phyloP scores from a whole-genome alignment of 2,888 invertebrate genomes.

The Nomada fucata region DNA sequence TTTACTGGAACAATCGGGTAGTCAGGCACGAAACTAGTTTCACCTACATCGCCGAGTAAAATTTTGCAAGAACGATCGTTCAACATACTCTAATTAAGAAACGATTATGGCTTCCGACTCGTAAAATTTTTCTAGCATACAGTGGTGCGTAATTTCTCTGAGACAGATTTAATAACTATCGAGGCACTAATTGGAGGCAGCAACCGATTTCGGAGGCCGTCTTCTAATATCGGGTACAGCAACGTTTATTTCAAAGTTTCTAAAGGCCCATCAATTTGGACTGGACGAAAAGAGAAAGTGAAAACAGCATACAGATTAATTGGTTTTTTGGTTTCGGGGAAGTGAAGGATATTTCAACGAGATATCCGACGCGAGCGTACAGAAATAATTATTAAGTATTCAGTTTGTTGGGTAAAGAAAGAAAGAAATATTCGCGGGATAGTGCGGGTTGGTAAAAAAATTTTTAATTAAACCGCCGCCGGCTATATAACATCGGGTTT shows the following conservation, averaged over 20 bases:
- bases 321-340: background rate
- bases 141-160: background rate
- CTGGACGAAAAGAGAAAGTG: background rate
- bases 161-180: background rate
- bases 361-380: background rate
- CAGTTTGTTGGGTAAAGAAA: background rate
- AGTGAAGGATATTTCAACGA: slow-evolving; percentile 1
- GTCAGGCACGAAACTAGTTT: slow-evolving; percentile 38
- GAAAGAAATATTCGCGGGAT: slow-evolving; percentile 3
- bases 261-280: background rate
- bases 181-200: background rate
- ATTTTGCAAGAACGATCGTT: slow-evolving; percentile 27
- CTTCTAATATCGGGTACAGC: too few relatives aligned
- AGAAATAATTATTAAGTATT: slow-evolving; percentile 22
- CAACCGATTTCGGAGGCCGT: too few relatives aligned
- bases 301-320: slow-evolving; percentile 10
- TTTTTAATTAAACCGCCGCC: slow-evolving; percentile 33
- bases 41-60: slow-evolving; percentile 13
- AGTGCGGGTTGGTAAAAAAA: slow-evolving; percentile 5
- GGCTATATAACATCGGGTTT: slow-evolving; percentile 27
- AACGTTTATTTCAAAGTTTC: background rate
- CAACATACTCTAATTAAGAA: slow-evolving; percentile 11
- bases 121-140: background rate
- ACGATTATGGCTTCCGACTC: background rate
- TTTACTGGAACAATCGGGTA: slow-evolving; percentile 29